These are phyloP conservation scores for Yasuhikotakia modesta DNA, from an alignment of 2,797 vertebrate species.

Conservation along the genomic window DNA sequence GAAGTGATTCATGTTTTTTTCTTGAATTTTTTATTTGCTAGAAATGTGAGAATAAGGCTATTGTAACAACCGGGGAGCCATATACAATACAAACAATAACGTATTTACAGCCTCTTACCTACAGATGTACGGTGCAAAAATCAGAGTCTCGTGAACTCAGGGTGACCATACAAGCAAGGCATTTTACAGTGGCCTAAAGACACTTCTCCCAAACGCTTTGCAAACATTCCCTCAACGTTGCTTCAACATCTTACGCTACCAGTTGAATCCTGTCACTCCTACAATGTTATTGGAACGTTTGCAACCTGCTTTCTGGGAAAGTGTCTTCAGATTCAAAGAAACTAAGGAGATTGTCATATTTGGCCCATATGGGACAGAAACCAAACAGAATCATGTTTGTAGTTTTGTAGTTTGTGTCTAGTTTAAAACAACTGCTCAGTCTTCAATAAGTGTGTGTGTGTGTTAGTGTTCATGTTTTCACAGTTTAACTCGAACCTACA, in stretches of 20 bases:
- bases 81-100: conserved; percentile 94
- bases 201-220: conserved; percentile 66
- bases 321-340: conserved; percentile 88
- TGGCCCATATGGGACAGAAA: conserved; percentile 88
- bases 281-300: conserved; percentile 58
- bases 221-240: conserved; percentile 64
- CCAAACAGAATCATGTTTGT: conserved; percentile 80
- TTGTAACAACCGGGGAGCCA: conserved; percentile 96
- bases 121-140: conserved; percentile 93
- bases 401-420: conserved; percentile 50
- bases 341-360: conserved; percentile 99
- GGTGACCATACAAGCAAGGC: conserved; percentile 96
- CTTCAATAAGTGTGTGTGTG: conserved; percentile 41
- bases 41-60: conserved; percentile 99
- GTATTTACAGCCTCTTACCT: conserved; percentile 97
- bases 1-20: conserved; percentile 68
- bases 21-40: conserved; percentile 80
- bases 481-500: conserved; percentile 86
- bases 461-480: conserved; percentile 80
- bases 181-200: conserved; percentile 91
- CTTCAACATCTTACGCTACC: conserved; percentile 42
- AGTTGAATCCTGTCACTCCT: conserved; percentile 29
- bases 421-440: conserved; percentile 71
- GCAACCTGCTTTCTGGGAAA: conserved; percentile 72
- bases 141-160: conserved; percentile 88